Percentiles rank a stretch among this genome's conserved stretches.
phyloP scores from a whole-genome alignment of 1,140 invertebrate genomes.

The Drosophila biarmipes region DNA sequence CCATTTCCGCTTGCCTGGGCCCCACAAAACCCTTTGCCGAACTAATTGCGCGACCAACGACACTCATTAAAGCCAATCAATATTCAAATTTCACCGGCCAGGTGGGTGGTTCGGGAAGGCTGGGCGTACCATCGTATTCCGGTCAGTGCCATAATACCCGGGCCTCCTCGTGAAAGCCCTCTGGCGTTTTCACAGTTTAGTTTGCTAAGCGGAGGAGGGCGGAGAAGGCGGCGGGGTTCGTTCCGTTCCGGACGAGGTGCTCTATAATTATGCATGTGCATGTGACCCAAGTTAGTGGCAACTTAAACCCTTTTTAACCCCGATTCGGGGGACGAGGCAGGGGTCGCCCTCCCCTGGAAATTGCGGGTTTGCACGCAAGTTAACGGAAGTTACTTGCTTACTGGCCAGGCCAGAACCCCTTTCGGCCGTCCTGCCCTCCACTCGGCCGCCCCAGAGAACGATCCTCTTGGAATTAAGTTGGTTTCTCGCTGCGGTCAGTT shows the following conservation, averaged over 20 bases:
- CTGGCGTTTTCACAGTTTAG: conserved; percentile 79
- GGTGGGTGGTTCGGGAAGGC: background rate
- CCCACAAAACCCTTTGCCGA: background rate
- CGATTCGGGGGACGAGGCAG: conserved; percentile 31
- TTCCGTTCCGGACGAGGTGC: conserved; percentile 57
- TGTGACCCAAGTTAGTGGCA: conserved; percentile 62
- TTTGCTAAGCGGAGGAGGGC: conserved; percentile 53
- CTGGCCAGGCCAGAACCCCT: background rate
- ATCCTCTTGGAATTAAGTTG: conserved; percentile 46
- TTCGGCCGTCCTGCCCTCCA: too few relatives aligned
- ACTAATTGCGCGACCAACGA: conserved; percentile 71
- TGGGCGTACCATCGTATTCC: conserved; percentile 17
- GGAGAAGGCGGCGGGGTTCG: conserved; percentile 11
- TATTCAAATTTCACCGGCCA: conserved; percentile 71
- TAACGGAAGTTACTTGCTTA: conserved; percentile 62
- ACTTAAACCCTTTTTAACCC: conserved; percentile 81
- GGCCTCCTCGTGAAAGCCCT: background rate
- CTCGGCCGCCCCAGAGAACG: background rate
- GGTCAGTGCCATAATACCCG: conserved; percentile 12
- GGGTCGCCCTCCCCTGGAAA: conserved; percentile 35
- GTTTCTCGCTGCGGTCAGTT: conserved; percentile 67
- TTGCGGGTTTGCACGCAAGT: conserved; percentile 77
- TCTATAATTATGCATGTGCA: conserved; percentile 80
- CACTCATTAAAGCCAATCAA: conserved; percentile 80
- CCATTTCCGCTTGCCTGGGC: conserved; percentile 20